A percentile compares a stretch with the other conserved stretches of the same genome.
Conservation (phyloP, 1,140 invertebrate genomes). For the Lordiphosa collinella region DNA sequence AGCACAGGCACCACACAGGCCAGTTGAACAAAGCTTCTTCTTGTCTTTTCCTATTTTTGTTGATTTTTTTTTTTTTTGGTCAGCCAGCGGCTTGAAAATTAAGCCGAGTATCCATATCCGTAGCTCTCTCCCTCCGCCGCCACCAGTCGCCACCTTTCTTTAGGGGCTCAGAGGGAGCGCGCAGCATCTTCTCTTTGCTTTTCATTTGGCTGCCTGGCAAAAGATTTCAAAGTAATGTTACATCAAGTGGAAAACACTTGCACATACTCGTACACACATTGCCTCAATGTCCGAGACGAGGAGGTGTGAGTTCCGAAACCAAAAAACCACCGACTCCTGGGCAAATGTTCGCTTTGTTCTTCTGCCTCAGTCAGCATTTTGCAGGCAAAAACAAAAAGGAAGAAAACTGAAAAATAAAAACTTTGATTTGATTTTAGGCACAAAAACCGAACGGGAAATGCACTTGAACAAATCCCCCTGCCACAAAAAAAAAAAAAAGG, state of each 20-base stretch:
- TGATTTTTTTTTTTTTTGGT: conserved; percentile 25
- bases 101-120: conserved; percentile 62
- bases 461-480: too few relatives aligned
- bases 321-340: conserved; percentile 16
- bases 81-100: conserved; percentile 64
- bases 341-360: conserved; percentile 62
- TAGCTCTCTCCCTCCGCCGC: background rate
- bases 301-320: background rate
- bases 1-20: background rate
- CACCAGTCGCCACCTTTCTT: background rate
- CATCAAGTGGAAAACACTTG: conserved; percentile 77
- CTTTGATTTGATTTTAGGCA: too few relatives aligned
- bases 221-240: conserved; percentile 78
- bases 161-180: conserved; percentile 11
- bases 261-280: conserved; percentile 32
- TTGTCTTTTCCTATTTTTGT: conserved; percentile 1
- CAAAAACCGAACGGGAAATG: too few relatives aligned
- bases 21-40: conserved; percentile 1
- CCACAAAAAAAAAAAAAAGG: too few relatives aligned
- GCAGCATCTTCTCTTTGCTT: conserved; percentile 72
- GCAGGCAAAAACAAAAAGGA: background rate
- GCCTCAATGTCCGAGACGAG: background rate
- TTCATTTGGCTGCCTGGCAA: conserved; percentile 62
- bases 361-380: conserved; percentile 70
- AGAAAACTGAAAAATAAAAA: too few relatives aligned